Base-by-base conservation (phyloP, 2,797 vertebrate species). In the Muscicapa comitata region DNA sequence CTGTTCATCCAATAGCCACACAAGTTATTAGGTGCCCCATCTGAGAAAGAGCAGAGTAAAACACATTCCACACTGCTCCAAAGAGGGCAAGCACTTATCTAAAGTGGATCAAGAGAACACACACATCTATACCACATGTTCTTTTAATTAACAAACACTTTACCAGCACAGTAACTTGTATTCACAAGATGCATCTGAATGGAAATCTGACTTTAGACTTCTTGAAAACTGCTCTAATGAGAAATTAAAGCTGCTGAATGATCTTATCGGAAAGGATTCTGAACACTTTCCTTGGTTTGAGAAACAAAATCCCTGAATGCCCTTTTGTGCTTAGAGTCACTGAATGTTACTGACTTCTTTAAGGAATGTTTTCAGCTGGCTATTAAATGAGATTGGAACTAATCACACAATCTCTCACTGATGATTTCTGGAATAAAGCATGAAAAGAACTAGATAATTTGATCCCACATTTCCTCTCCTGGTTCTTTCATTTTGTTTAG, bases 281-380 rank as follows among this genome's bases (percentile, higher is more conserved):
- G 74, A 81, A 80, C 87, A 78, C 72, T 97, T 96, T 94, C 50
- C 95, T 95, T 80, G 84, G 72, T n/a, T 6, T 78, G 55, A 91
- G 98, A 97, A 98, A 98, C 94, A 97, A 94, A 97, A 97, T 97
- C 94, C 75, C 86, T 98, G 96, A 97, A 97, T 96, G 88, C 84
- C 43, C 95, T 94, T 97, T 97, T 97, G 95, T 97, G 50, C 53
- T 88, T 53, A 59, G 54, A 95, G 65, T 87, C 75, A 92, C n/a
- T 84, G 85, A 85, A 94, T 2, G 28, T 95, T 97, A 81, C 70
- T 91, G 82, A 61, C 70, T 81, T 73, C 75, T 95, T 91, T 61
- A 84, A 94, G 75, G 65, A 95, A 93, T 28, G 33, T 93, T 75
- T 97, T 95, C 93, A 90, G 40, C 59, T 59, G 54, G 37, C 67